Evolutionary conservation across 2,113 vertebrate species (phyloP).

Genomic region (Rhipidura dahli): DNA sequence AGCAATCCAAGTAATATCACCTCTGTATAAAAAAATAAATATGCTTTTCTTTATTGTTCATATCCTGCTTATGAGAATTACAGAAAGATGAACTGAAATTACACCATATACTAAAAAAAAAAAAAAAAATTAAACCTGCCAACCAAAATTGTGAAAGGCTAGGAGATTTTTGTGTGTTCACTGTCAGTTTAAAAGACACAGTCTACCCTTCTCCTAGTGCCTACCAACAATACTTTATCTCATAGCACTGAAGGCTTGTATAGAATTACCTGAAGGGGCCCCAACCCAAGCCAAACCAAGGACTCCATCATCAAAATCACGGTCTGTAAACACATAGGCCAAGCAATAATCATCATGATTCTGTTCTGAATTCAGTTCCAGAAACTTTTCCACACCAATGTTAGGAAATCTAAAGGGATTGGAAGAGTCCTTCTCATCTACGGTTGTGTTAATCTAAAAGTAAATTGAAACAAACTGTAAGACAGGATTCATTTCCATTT

Average conservation of each 20-base stretch:
- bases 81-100: background rate
- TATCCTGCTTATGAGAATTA: background rate
- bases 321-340: constrained; percentile 97
- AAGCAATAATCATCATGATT: constrained; percentile 98
- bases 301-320: constrained; percentile 97
- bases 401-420: constrained; percentile 98
- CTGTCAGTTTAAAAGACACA: background rate
- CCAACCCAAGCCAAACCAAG: constrained; percentile 98
- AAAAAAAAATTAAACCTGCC: background rate
- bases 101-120: background rate
- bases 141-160: background rate
- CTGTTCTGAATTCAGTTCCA: constrained; percentile 97
- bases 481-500: background rate
- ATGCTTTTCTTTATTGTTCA: background rate
- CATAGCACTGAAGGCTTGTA: background rate
- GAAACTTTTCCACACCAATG: constrained; percentile 97
- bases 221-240: background rate
- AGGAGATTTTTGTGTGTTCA: background rate
- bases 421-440: constrained; percentile 85
- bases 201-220: background rate
- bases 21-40: background rate
- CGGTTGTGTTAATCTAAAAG: constrained; percentile 92
- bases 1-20: background rate
- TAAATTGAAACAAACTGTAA: constrained; percentile 32
- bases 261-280: constrained; percentile 89